Percentiles rank a stretch among this genome's conserved stretches.
phyloP scores from a whole-genome alignment of 2,113 vertebrate genomes.

The Falcunculus frontatus region DNA sequence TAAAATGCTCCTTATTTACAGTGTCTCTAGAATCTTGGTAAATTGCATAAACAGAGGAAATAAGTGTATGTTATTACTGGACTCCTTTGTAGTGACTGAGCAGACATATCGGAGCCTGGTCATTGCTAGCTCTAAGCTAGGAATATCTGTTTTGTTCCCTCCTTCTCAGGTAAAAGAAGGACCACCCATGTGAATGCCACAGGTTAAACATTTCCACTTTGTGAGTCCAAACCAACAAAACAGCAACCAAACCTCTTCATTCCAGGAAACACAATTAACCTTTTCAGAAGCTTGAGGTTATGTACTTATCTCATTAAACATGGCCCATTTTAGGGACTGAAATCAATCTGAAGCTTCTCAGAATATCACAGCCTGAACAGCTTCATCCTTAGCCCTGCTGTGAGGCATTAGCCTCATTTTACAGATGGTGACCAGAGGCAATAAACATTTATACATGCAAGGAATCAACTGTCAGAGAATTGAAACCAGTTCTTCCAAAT shows the following conservation, averaged over 20 bases:
- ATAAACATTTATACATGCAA: not conserved
- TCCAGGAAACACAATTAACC: not conserved
- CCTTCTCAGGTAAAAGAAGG: not conserved
- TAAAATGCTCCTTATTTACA: not conserved
- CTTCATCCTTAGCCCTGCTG: not conserved
- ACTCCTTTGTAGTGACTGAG: not conserved
- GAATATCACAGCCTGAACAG: not conserved
- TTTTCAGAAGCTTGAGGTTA: not conserved
- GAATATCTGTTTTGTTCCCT: not conserved
- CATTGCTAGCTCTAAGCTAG: not conserved
- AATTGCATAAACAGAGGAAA: not conserved
- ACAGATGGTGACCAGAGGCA: conserved; percentile 2
- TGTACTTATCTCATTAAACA: not conserved
- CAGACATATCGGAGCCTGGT: not conserved
- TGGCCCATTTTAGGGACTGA: not conserved
- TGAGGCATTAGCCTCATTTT: not conserved
- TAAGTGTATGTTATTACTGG: not conserved
- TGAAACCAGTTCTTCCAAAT: conserved; percentile 41
- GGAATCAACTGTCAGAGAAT: not conserved
- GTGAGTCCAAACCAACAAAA: not conserved
- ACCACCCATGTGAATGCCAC: not conserved
- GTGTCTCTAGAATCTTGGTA: not conserved
- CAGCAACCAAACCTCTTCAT: not conserved
- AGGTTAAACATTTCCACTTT: not conserved
- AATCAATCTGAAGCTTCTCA: not conserved